Base-by-base conservation (phyloP, 2,888 invertebrate species). In the Mythimna ferrago region DNA sequence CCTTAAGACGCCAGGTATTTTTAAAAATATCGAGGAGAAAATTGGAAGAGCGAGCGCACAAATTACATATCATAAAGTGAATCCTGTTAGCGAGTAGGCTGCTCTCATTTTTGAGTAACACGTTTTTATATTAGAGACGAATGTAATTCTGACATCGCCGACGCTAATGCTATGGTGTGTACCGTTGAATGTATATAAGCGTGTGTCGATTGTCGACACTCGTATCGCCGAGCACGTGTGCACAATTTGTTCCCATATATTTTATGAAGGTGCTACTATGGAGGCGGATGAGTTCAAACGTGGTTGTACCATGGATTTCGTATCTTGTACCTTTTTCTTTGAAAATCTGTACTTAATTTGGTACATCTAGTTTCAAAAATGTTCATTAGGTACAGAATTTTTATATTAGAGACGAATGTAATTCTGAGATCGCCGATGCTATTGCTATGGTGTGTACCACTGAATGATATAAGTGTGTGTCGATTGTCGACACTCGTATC, bases 1-100 rank as follows among this genome's bases (percentile, higher is more conserved):
- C 65, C 66, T 21, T 19, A 72, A 81, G 48, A 63, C 56, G 62
- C 19, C 51, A 71, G 53, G 67, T 54, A 75, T 61, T 73, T 73
- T 65, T 69, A 53, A 16, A 71, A 67, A 83, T 57, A 66, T 77
- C 21, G 53, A 56, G 65, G 11, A 16, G 26, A 51, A 80, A 76
- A 86, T 85, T 83, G 77, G 16, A 67, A 58, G 57, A 77, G 72
- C 74, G 81, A 66, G 76, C 53, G 71, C 41, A 67, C 58, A 78
- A 72, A 80, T 83, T 77, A 71, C 78, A 81, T 81, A 84, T 84
- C 82, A 81, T 76, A 76, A 81, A 81, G 71, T 81, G 81, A 73
- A 83, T 80, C 68, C 81, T 48, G 82, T 84, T 70, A 76, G 77
- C 76, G 65, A 80, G 64, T 75, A 62, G 71, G 78, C 60, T 38